Conservation (phyloP, 2,113 vertebrate genomes). For the Trogon melanurus region DNA sequence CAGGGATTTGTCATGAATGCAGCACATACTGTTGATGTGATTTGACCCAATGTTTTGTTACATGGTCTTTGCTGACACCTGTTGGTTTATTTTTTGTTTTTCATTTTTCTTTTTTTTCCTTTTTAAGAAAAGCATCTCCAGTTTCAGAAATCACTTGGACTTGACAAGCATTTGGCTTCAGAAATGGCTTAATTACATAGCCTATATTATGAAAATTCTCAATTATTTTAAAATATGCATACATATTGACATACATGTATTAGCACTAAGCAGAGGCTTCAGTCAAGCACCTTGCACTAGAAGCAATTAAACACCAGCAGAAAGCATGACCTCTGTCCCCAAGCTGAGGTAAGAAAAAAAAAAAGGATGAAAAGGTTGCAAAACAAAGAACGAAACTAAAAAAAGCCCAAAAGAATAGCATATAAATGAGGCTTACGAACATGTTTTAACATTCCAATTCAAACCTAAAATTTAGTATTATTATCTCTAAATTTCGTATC, state of each 20-base stretch:
- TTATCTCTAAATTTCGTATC: not conserved
- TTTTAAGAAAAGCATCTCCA: not conserved
- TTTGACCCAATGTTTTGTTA: constrained; percentile 32
- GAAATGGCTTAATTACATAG: not conserved
- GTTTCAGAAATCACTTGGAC: not conserved
- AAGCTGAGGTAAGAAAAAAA: not conserved
- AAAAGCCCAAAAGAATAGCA: not conserved
- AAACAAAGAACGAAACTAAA: not conserved
- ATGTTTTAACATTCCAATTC: not conserved
- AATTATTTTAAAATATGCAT: not conserved
- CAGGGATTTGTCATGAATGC: not conserved
- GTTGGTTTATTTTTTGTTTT: constrained; percentile 44
- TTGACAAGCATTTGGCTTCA: not conserved
- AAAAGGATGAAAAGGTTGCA: not conserved
- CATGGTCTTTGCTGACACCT: constrained; percentile 64
- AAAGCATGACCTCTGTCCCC: not conserved
- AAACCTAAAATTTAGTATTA: not conserved
- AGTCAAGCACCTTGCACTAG: not conserved
- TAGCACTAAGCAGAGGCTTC: not conserved
- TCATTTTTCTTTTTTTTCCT: not conserved
- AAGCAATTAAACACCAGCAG: not conserved
- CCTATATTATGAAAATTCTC: not conserved
- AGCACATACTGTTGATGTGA: not conserved
- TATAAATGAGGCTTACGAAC: not conserved
- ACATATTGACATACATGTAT: not conserved